Evolutionary conservation across 2,113 vertebrate species (phyloP).

Genomic region (Tragelaphus buxtoni): DNA sequence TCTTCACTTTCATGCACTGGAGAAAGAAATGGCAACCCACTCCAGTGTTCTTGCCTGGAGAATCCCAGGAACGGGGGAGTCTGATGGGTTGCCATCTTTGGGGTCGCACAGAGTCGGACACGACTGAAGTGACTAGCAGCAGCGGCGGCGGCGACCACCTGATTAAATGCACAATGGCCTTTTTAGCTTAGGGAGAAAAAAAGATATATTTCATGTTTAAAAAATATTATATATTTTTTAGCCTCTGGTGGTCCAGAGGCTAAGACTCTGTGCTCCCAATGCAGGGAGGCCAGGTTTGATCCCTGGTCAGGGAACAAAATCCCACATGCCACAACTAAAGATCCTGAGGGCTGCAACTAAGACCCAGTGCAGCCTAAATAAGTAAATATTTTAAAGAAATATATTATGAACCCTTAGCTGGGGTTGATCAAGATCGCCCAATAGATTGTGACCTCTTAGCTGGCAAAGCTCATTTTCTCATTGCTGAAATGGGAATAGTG

Average conservation of each 20-base stretch:
- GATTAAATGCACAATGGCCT: not conserved
- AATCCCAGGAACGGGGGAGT: too few species aligned
- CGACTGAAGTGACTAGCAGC: too few species aligned
- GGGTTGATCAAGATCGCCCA: not conserved
- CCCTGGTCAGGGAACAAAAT: not conserved
- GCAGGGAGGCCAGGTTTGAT: not conserved
- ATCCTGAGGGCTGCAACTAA: not conserved
- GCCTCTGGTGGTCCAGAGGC: not conserved
- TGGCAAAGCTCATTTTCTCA: not conserved
- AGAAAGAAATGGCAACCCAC: too few species aligned
- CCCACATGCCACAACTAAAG: not conserved
- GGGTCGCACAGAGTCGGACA: too few species aligned
- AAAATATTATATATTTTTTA: not conserved
- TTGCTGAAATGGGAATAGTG: not conserved
- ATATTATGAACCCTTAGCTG: not conserved
- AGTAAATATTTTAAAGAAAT: not conserved
- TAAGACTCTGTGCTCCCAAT: not conserved
- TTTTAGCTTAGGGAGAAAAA: not conserved
- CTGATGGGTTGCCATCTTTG: too few species aligned
- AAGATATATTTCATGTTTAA: not conserved
- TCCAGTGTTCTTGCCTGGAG: too few species aligned
- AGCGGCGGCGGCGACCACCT: not conserved
- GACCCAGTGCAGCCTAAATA: not conserved
- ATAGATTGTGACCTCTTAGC: not conserved
- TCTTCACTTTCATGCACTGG: too few species aligned